These are phyloP conservation scores for Potamarius usumacintae DNA, from an alignment of 2,113 vertebrate genomes.

Conservation along the genomic window DNA sequence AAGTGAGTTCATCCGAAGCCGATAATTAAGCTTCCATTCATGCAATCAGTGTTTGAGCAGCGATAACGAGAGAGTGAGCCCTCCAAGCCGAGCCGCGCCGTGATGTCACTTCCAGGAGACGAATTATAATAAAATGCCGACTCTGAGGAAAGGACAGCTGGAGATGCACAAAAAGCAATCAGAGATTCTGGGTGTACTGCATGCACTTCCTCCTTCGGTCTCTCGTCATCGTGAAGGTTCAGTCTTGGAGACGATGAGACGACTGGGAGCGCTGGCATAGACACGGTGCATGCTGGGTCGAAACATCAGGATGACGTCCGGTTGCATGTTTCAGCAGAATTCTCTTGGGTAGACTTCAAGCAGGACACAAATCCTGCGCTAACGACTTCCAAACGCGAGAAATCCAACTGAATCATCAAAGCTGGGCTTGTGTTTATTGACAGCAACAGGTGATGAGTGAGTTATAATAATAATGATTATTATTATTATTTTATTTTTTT, in stretches of 20 bases:
- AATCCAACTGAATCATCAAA: conserved; percentile 1
- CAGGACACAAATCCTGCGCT: not conserved
- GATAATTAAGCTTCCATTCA: conserved; percentile 41
- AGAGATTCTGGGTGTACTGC: not conserved
- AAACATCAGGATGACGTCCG: not conserved
- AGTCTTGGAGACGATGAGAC: not conserved
- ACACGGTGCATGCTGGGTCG: not conserved
- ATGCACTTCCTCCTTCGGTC: not conserved
- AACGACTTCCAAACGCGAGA: not conserved
- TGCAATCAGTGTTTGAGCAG: conserved; percentile 22
- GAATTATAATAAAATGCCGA: conserved; percentile 17
- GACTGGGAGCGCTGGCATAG: not conserved
- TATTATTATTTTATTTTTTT: not conserved
- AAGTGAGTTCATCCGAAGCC: conserved; percentile 23
- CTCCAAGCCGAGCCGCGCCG: not conserved
- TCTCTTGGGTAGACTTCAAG: not conserved
- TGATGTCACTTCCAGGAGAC: conserved; percentile 42
- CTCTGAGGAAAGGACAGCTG: not conserved
- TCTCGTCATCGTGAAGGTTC: not conserved
- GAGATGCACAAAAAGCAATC: conserved; percentile 16
- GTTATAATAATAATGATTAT: not conserved
- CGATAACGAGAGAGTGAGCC: conserved; percentile 9
- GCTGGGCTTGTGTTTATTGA: not conserved
- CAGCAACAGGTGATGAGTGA: not conserved
- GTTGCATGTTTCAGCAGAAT: conserved; percentile 2